Evolutionary conservation across 2,888 invertebrate species (phyloP).

Genomic region (Heliconius sara): DNA sequence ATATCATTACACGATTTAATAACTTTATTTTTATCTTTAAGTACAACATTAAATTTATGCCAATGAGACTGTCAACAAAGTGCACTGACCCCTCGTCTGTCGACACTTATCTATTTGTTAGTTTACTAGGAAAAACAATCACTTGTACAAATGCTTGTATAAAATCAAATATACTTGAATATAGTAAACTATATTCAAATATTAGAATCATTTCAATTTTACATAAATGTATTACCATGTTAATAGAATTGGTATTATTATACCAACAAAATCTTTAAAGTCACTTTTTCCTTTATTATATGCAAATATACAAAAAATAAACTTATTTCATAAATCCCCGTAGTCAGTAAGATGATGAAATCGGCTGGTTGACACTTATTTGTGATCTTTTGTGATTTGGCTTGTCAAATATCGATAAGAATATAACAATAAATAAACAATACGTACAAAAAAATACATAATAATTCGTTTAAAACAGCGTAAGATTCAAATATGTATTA

Average conservation of each 20-base stretch:
- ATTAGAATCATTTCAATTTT: neutral
- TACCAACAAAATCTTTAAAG: neutral
- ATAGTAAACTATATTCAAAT: neutral
- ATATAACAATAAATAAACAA: neutral
- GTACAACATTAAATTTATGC: constrained; percentile 10
- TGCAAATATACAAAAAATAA: too few relatives aligned
- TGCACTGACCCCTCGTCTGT: constrained; percentile 13
- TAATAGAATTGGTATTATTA: neutral
- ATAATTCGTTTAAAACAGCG: neutral
- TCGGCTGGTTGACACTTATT: neutral
- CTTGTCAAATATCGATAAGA: neutral
- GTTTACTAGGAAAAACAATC: constrained; percentile 16
- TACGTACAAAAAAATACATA: neutral
- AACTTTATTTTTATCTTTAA: neutral
- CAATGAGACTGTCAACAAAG: constrained; percentile 11
- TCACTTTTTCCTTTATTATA: neutral
- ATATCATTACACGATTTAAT: neutral
- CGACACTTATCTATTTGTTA: constrained; percentile 6
- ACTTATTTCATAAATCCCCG: neutral
- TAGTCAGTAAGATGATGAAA: neutral
- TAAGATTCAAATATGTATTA: neutral
- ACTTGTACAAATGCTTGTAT: neutral
- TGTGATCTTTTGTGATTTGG: neutral
- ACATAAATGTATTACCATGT: neutral
- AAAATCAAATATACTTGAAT: neutral